Percentiles rank a stretch among this genome's conserved stretches.
These are phyloP conservation scores for Pectinophora gossypiella DNA, from an alignment of 1,140 invertebrate species.

Conservation along the genomic window DNA sequence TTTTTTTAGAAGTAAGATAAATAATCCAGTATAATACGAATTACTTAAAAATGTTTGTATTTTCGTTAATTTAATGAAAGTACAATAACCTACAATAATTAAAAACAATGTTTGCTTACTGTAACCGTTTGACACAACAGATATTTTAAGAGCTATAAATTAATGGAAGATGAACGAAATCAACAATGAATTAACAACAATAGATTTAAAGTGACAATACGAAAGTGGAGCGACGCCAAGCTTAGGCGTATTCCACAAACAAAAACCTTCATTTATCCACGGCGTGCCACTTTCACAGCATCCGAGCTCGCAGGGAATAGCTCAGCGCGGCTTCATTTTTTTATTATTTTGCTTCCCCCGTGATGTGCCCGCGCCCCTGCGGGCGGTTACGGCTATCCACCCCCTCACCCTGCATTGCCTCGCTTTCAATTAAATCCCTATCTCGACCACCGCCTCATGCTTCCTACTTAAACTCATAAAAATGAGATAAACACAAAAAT, in stretches of 20 bases:
- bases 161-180: too few species aligned
- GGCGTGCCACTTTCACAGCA: conserved; percentile 71
- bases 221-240: conserved; percentile 61
- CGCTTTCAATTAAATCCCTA: conserved; percentile 71
- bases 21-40: too few species aligned
- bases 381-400: conserved; percentile 41
- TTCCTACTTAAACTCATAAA: conserved; percentile 72
- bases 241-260: conserved; percentile 68
- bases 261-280: conserved; percentile 72
- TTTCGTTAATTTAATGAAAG: too few species aligned
- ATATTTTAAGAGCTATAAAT: too few species aligned
- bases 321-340: conserved; percentile 53
- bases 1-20: too few species aligned
- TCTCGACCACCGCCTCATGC: conserved; percentile 62
- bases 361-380: conserved; percentile 19
- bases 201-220: conserved; percentile 66
- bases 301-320: conserved; percentile 68
- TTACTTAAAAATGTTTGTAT: too few species aligned
- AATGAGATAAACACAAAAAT: conserved; percentile 72
- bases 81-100: too few species aligned
- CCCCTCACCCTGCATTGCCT: conserved; percentile 34
- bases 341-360: conserved; percentile 57
- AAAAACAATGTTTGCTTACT: too few species aligned
- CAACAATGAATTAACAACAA: conserved; percentile 67
- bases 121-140: too few species aligned